Percentiles rank a stretch among this genome's conserved stretches.
phyloP scores from a whole-genome alignment of 2,113 vertebrate species.

The Ailurus styani region DNA sequence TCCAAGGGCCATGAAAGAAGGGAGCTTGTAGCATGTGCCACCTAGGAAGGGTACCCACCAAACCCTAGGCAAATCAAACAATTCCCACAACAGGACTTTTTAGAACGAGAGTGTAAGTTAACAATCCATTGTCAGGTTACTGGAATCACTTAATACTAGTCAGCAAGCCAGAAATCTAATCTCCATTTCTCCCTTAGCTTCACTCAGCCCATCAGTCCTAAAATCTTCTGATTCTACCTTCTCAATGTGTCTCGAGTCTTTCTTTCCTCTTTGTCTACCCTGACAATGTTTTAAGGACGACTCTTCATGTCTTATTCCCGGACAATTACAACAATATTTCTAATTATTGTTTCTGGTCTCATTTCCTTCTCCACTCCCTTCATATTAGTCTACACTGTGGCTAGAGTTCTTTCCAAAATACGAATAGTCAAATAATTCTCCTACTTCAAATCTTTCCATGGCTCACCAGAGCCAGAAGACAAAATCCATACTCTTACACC shows the following conservation, averaged over 20 bases:
- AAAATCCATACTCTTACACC: no score
- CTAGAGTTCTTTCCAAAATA: background rate
- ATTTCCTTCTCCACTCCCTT: background rate
- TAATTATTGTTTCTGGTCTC: background rate
- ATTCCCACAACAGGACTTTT: background rate
- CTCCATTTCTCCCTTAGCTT: background rate
- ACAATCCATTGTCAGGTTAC: background rate
- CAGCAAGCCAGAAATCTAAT: background rate
- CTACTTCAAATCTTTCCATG: background rate
- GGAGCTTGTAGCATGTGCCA: background rate
- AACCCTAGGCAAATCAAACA: background rate
- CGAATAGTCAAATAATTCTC: background rate
- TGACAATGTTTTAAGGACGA: background rate
- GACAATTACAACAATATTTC: background rate
- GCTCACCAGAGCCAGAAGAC: background rate
- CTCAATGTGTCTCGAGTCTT: background rate
- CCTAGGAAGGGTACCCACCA: background rate
- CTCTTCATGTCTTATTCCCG: background rate
- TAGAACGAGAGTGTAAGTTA: background rate
- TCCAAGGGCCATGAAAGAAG: background rate
- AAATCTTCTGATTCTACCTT: background rate
- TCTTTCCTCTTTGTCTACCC: background rate
- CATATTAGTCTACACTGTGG: background rate
- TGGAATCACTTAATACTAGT: background rate
- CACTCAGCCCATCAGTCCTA: background rate